Evolutionary conservation across 2,797 vertebrate species (phyloP).

Genomic region (Peromyscus nudipes): DNA sequence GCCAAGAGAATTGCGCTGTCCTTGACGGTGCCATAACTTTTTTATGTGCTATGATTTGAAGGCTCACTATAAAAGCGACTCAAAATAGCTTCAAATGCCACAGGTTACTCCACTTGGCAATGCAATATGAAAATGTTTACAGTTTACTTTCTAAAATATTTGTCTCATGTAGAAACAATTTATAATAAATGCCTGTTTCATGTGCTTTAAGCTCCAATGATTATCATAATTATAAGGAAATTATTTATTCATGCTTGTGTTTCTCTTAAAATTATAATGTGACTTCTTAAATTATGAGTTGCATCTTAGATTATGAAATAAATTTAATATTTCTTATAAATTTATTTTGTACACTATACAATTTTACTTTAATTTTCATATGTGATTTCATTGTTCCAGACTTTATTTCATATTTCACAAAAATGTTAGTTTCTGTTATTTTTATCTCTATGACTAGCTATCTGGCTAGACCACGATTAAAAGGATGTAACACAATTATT

Average conservation of each 20-base stretch:
- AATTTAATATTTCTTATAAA: background rate
- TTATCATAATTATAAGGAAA: slow-evolving; percentile 2
- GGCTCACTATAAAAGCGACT: slow-evolving; percentile 57
- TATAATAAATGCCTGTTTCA: background rate
- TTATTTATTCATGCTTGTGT: background rate
- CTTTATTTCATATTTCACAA: slow-evolving; percentile 23
- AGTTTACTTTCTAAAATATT: slow-evolving; percentile 29
- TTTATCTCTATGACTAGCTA: background rate
- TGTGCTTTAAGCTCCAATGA: background rate
- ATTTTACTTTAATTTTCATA: slow-evolving; percentile 14
- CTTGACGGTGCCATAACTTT: slow-evolving; percentile 18
- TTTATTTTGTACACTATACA: background rate
- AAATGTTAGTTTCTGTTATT: background rate
- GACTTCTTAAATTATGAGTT: background rate
- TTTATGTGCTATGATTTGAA: slow-evolving; percentile 60
- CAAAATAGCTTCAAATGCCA: slow-evolving; percentile 38
- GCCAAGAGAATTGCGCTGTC: slow-evolving; percentile 22
- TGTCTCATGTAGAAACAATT: background rate
- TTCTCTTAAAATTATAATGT: background rate
- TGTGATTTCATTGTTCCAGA: background rate
- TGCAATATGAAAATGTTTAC: slow-evolving; percentile 7
- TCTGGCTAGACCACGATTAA: background rate
- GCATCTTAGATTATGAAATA: background rate
- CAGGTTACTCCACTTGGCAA: slow-evolving; percentile 18
- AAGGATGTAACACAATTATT: background rate